phyloP scores from a whole-genome alignment of 2,113 vertebrate species.

The Centropus unirufus region DNA sequence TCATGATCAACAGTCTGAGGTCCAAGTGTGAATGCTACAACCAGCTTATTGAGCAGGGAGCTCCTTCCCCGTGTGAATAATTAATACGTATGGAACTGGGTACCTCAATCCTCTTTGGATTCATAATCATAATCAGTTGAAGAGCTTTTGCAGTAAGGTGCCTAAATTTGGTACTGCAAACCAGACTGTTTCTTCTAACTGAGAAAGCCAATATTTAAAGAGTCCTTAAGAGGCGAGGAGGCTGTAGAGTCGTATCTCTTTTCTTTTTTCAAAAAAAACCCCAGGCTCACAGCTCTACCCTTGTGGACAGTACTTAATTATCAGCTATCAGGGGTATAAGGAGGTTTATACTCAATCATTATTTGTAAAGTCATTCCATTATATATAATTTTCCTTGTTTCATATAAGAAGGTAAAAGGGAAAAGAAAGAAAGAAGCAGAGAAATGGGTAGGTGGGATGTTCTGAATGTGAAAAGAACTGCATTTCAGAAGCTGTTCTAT shows the following conservation, averaged over 20 bases:
- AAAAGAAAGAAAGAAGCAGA: not conserved
- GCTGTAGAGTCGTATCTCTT: not conserved
- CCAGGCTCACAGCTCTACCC: not conserved
- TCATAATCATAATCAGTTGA: not conserved
- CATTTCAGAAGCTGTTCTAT: not conserved
- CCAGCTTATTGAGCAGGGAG: not conserved
- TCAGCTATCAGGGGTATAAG: not conserved
- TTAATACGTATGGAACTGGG: fast-evolving
- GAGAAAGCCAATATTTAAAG: not conserved
- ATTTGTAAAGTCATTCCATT: not conserved
- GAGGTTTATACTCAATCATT: not conserved
- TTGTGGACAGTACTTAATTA: not conserved
- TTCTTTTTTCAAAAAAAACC: not conserved
- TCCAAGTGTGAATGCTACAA: not conserved
- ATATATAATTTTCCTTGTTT: not conserved
- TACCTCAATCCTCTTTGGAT: not conserved
- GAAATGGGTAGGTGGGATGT: not conserved
- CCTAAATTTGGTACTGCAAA: not conserved
- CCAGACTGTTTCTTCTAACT: not conserved
- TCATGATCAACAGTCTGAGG: not conserved
- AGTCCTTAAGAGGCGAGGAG: not conserved
- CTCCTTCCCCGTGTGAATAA: not conserved
- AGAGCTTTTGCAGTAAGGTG: not conserved
- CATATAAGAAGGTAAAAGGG: not conserved
- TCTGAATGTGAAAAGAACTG: not conserved